A percentile compares a stretch with the other conserved stretches of the same genome.
These are phyloP conservation scores for Chelonoidis abingdonii DNA, from an alignment of 2,113 vertebrate genomes.

Conservation along the genomic window DNA sequence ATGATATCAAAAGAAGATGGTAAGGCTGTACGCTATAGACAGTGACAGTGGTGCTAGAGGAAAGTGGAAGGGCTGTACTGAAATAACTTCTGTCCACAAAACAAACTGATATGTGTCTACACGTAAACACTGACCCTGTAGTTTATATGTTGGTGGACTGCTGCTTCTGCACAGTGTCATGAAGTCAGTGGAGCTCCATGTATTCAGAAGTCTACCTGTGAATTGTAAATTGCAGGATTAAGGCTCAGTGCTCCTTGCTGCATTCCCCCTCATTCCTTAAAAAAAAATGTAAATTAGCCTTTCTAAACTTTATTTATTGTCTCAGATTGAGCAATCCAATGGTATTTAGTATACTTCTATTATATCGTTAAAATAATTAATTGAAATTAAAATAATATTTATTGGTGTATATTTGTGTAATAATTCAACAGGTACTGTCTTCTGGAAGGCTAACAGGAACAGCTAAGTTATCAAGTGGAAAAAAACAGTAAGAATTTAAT, in stretches of 20 bases:
- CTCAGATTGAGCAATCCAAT: rapidly evolving
- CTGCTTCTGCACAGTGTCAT: not conserved
- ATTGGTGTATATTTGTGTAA: not conserved
- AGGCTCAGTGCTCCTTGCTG: rapidly evolving
- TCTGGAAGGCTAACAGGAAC: constrained; percentile 78
- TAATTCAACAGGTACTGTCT: constrained; percentile 73
- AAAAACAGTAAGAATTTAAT: constrained; percentile 77
- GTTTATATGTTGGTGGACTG: rapidly evolving
- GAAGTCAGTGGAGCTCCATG: rapidly evolving
- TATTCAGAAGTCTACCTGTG: rapidly evolving
- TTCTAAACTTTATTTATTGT: not conserved
- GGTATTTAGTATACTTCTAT: not conserved
- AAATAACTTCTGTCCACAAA: rapidly evolving
- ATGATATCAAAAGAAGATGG: not conserved
- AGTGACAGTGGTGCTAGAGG: not conserved
- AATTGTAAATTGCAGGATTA: rapidly evolving
- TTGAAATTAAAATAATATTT: not conserved
- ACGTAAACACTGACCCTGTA: rapidly evolving
- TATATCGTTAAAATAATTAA: rapidly evolving
- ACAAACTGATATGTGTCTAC: rapidly evolving
- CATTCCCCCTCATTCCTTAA: rapidly evolving
- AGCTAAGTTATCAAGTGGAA: constrained; percentile 69
- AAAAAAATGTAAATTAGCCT: not conserved
- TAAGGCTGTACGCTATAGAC: not conserved
- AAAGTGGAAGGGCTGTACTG: too few relatives aligned